Conservation (phyloP, 1,140 invertebrate species). For the Zaprionus ghesquierei region DNA sequence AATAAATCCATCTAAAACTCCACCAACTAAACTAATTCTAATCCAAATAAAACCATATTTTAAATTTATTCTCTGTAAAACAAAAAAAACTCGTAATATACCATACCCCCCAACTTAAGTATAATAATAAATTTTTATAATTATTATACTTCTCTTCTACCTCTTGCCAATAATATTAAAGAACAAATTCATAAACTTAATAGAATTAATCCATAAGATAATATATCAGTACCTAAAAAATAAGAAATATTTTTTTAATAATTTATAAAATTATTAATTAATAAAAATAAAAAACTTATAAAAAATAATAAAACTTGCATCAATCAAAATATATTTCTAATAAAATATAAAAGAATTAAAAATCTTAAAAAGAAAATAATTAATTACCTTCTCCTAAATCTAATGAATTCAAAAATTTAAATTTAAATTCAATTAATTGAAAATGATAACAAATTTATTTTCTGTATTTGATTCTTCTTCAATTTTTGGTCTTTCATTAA, state of each 20-base stretch:
- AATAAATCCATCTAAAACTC: slow-evolving; percentile 78
- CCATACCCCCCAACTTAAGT: slow-evolving; percentile 88
- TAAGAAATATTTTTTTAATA: not conserved
- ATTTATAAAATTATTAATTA: slow-evolving; percentile 74
- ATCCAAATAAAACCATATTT: slow-evolving; percentile 82
- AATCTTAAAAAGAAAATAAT: too few species aligned
- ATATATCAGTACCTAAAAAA: slow-evolving; percentile 68
- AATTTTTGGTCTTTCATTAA: slow-evolving; percentile 83
- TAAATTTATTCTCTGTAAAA: slow-evolving; percentile 82
- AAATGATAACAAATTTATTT: too few species aligned
- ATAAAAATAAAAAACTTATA: slow-evolving; percentile 87
- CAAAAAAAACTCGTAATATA: slow-evolving; percentile 84
- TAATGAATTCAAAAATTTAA: slow-evolving; percentile 12
- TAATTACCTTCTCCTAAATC: too few species aligned
- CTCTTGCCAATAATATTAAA: slow-evolving; percentile 56
- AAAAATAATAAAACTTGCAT: slow-evolving; percentile 84
- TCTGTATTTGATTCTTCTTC: slow-evolving; percentile 84
- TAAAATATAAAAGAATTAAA: too few species aligned
- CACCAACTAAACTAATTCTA: slow-evolving; percentile 83
- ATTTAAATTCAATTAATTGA: too few species aligned
- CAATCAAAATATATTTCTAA: too few species aligned
- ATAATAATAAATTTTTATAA: slow-evolving; percentile 84
- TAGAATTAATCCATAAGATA: slow-evolving; percentile 82
- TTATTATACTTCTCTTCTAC: slow-evolving; percentile 81
- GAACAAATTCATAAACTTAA: too few species aligned